These are phyloP conservation scores for Miichthys miiuy DNA, from an alignment of 2,797 vertebrate species.

Conservation along the genomic window DNA sequence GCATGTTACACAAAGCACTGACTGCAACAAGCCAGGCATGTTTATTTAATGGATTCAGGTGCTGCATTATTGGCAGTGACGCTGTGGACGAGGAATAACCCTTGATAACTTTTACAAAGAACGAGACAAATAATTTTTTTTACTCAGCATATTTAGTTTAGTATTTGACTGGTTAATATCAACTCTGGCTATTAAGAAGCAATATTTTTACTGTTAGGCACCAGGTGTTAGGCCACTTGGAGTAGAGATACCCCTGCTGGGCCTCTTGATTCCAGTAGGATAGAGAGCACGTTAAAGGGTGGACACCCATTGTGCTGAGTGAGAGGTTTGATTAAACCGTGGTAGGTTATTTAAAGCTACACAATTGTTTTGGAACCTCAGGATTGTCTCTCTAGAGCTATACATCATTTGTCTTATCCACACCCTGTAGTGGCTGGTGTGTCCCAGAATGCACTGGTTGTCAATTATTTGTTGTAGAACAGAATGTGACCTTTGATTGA, in stretches of 20 bases:
- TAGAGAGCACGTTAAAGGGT: conserved; percentile 26
- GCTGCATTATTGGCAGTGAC: background rate
- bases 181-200: background rate
- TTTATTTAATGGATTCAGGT: conserved; percentile 1
- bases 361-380: background rate
- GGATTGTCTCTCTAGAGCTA: background rate
- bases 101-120: background rate
- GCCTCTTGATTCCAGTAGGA: conserved; percentile 42
- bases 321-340: conserved; percentile 41
- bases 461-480: background rate
- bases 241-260: conserved; percentile 21
- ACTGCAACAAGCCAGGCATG: conserved; percentile 18
- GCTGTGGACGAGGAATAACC: background rate
- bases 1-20: conserved; percentile 36
- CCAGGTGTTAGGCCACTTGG: conserved; percentile 8
- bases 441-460: background rate
- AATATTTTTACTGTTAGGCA: conserved; percentile 18
- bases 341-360: conserved; percentile 43
- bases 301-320: conserved; percentile 27
- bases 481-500: background rate
- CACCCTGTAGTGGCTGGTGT: background rate
- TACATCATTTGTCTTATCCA: conserved; percentile 11
- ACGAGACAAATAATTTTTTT: background rate
- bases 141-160: background rate
- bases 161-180: conserved; percentile 17